phyloP scores from a whole-genome alignment of 2,797 vertebrate species.

The Apogon talboti region DNA sequence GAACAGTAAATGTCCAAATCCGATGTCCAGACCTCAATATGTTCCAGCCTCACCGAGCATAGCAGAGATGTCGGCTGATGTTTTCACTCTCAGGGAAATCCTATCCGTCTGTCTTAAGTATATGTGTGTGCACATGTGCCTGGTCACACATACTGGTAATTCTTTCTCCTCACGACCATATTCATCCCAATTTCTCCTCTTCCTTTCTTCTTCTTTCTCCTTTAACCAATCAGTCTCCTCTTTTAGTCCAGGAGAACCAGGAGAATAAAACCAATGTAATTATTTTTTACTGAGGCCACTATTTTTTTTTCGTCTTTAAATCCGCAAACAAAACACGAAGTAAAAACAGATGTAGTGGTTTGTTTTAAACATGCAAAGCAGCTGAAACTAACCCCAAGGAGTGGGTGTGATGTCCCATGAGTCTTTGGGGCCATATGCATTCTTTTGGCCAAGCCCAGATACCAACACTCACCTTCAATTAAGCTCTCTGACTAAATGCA shows the following conservation, averaged over 20 bases:
- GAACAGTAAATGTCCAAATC: conserved; percentile 66
- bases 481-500: conserved; percentile 60
- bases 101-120: conserved; percentile 63
- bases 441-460: conserved; percentile 68
- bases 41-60: conserved; percentile 65
- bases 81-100: conserved; percentile 78
- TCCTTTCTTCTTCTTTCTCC: conserved; percentile 51
- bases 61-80: conserved; percentile 62
- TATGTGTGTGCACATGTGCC: conserved; percentile 19
- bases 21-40: conserved; percentile 76
- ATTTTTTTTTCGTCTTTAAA: conserved; percentile 68
- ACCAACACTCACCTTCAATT: conserved; percentile 75
- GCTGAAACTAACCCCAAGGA: conserved; percentile 85
- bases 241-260: conserved; percentile 75
- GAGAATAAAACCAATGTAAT: conserved; percentile 78
- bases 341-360: conserved; percentile 88
- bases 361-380: conserved; percentile 89
- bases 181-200: conserved; percentile 51
- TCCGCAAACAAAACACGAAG: conserved; percentile 81
- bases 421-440: conserved; percentile 56
- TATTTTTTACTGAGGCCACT: conserved; percentile 83
- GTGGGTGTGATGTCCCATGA: conserved; percentile 75
- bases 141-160: conserved; percentile 8
- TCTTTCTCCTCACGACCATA: conserved; percentile 21
- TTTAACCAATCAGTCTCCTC: conserved; percentile 26